These are phyloP conservation scores for Engraulis encrasicolus DNA, from an alignment of 2,113 vertebrate genomes.

Conservation along the genomic window DNA sequence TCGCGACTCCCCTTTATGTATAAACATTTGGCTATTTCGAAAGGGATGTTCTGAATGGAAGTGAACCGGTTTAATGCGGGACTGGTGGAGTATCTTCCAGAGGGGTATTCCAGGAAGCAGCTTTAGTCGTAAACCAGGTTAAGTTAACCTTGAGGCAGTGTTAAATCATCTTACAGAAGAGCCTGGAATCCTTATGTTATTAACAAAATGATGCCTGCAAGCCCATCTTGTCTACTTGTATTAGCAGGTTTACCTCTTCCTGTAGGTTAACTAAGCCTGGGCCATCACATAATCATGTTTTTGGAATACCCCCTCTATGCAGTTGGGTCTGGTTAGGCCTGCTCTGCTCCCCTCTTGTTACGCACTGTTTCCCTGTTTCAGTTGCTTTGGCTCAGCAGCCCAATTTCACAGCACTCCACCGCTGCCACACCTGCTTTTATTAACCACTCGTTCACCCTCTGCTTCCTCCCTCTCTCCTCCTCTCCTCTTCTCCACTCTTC, in stretches of 20 bases:
- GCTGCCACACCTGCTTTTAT: background rate
- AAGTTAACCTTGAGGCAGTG: too few species aligned
- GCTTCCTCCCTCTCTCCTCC: background rate
- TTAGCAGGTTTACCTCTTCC: too few species aligned
- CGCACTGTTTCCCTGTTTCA: background rate
- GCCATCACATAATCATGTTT: too few species aligned
- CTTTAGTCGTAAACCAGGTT: too few species aligned
- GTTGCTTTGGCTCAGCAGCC: background rate
- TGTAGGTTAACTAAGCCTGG: too few species aligned
- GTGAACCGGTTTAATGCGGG: background rate
- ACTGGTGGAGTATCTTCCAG: background rate
- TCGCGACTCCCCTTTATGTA: background rate
- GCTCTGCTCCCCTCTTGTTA: too few species aligned
- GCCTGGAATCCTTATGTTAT: too few species aligned
- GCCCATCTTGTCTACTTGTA: too few species aligned
- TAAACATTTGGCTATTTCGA: background rate
- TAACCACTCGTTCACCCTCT: background rate
- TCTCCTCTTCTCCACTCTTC: slow-evolving; percentile 2
- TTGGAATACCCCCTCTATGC: too few species aligned
- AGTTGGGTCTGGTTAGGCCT: slow-evolving; percentile 11
- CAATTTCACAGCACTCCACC: slow-evolving; percentile 10
- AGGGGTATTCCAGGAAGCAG: too few species aligned
- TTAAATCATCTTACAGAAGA: too few species aligned
- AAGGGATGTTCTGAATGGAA: background rate
- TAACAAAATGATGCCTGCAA: too few species aligned